These are phyloP conservation scores for Myiagra hebetior DNA, from an alignment of 2,113 vertebrate species.

Conservation along the genomic window DNA sequence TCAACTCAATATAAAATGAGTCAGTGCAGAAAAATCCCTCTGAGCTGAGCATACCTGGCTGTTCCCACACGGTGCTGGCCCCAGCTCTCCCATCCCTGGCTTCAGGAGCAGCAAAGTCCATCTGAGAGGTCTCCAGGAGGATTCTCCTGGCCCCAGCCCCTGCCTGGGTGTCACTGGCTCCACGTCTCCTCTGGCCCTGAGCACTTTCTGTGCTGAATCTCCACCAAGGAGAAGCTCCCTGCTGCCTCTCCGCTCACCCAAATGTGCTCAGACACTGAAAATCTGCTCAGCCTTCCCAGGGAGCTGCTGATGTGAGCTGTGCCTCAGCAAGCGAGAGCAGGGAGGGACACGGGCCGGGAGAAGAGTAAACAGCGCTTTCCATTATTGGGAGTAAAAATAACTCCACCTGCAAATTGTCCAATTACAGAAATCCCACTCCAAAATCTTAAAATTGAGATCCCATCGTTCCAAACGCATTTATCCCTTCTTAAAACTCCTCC, in stretches of 20 bases:
- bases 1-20: not conserved
- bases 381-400: not conserved
- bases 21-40: not conserved
- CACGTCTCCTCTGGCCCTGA: not conserved
- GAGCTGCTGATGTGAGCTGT: not conserved
- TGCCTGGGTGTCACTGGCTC: not conserved
- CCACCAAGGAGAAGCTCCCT: not conserved
- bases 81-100: not conserved
- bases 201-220: not conserved
- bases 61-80: not conserved
- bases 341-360: not conserved
- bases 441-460: not conserved
- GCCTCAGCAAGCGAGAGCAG: not conserved
- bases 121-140: not conserved
- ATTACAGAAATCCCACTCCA: not conserved
- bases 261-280: not conserved
- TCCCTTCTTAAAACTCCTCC: not conserved
- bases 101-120: not conserved
- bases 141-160: not conserved
- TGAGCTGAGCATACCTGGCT: not conserved
- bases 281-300: not conserved
- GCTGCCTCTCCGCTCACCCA: not conserved
- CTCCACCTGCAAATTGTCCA: not conserved
- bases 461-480: not conserved
- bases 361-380: not conserved